Evolutionary conservation across 2,113 vertebrate genomes (phyloP).

Genomic region (Dascyllus trimaculatus): DNA sequence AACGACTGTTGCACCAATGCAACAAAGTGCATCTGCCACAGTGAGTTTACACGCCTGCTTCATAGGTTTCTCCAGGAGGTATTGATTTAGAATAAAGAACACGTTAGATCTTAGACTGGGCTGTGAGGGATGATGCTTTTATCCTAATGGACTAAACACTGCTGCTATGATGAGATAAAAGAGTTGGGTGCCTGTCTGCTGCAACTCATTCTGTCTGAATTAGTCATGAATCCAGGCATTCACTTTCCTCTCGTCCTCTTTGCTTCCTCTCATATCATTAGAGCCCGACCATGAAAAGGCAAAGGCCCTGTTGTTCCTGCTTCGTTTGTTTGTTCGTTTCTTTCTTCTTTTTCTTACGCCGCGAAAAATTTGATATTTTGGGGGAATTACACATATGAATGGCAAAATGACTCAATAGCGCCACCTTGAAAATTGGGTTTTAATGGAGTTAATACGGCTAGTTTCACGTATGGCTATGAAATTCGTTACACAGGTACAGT

Average conservation of each 20-base stretch:
- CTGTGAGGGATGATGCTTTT: slow-evolving; percentile 40
- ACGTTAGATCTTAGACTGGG: not conserved
- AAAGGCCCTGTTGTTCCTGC: too few species aligned
- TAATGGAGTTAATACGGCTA: too few species aligned
- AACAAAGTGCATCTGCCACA: slow-evolving; percentile 29
- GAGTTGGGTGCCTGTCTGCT: not conserved
- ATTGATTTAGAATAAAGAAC: slow-evolving; percentile 29
- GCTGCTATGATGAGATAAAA: slow-evolving; percentile 18
- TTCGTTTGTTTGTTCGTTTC: too few species aligned
- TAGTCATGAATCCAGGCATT: slow-evolving; percentile 5
- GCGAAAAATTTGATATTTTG: too few species aligned
- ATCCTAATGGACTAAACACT: slow-evolving; percentile 33
- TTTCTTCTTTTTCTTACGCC: too few species aligned
- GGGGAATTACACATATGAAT: too few species aligned
- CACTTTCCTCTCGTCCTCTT: not conserved
- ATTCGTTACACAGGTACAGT: too few species aligned
- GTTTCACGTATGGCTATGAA: too few species aligned
- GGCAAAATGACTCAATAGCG: too few species aligned
- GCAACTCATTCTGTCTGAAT: slow-evolving; percentile 20
- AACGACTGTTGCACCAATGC: slow-evolving; percentile 18
- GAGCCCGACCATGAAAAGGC: too few species aligned
- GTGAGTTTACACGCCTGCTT: slow-evolving; percentile 1
- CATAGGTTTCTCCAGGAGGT: slow-evolving; percentile 12
- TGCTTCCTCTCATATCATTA: not conserved
- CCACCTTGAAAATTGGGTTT: too few species aligned